phyloP scores from a whole-genome alignment of 2,888 invertebrate genomes.

The Sceliomorpha sp. region DNA sequence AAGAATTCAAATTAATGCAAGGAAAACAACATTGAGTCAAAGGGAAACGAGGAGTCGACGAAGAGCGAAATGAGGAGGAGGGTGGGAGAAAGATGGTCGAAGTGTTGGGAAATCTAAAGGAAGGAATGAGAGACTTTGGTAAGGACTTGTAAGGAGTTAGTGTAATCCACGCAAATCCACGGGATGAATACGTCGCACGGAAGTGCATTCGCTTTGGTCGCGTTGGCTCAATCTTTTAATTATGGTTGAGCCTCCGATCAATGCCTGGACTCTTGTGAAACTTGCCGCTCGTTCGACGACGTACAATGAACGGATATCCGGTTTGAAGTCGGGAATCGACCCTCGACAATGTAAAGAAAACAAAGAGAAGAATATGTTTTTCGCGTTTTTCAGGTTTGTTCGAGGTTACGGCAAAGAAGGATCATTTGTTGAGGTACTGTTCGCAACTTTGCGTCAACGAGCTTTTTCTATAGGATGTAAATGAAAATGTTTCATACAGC shows the following conservation, averaged over 20 bases:
- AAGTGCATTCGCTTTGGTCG: slow-evolving; percentile 52
- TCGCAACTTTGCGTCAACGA: no score
- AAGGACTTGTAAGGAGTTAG: slow-evolving; percentile 62
- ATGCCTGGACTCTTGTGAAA: slow-evolving; percentile 45
- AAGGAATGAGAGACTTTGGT: slow-evolving; percentile 44
- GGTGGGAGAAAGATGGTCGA: slow-evolving; percentile 17
- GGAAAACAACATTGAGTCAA: slow-evolving; percentile 30
- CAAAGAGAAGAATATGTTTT: slow-evolving; percentile 20
- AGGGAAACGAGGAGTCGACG: slow-evolving; percentile 27
- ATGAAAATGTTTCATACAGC: no score
- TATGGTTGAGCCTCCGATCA: slow-evolving; percentile 58
- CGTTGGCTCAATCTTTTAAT: slow-evolving; percentile 61
- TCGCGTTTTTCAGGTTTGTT: no score
- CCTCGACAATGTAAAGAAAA: slow-evolving; percentile 21
- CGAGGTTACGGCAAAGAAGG: no score
- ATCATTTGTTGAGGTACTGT: no score
- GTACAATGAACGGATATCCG: slow-evolving; percentile 51
- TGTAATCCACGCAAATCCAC: slow-evolving; percentile 61
- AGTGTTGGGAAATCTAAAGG: slow-evolving; percentile 28
- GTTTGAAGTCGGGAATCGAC: slow-evolving; percentile 47
- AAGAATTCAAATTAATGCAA: slow-evolving; percentile 36
- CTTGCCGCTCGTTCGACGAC: slow-evolving; percentile 36
- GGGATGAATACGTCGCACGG: slow-evolving; percentile 57
- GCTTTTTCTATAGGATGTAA: no score
- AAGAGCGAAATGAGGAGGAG: slow-evolving; percentile 11